Evolutionary conservation across 2,888 invertebrate genomes (phyloP), one percentile per base, ranked within the genome.

Genomic region (Scaptomyza flava): DNA sequence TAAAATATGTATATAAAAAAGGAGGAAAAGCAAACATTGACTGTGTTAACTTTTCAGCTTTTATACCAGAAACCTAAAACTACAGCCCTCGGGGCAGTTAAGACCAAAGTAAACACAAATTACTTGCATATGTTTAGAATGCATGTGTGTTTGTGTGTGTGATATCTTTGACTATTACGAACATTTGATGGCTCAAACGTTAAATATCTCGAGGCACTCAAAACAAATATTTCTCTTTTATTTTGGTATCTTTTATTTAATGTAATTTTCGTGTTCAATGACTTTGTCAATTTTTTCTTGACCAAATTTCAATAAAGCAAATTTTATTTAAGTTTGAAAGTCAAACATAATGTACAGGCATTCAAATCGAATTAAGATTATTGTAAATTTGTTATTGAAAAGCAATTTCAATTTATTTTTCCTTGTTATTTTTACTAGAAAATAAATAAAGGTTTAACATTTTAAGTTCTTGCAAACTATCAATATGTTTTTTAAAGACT

Each of bases 31-130:
- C 31, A 45, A 36, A 33, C 46, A 52, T 61, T 42, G 62, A 46
- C 53, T 85, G 47, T 64, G 71, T 58, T 74, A 69, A 82, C 79
- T 77, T 82, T 85, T 81, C 45, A 72, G 65, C 63, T 71, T 53
- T 58, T 54, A 34, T 51, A 61, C 48, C 58, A 52, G 43, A 63
- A 41, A 68, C 68, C 85, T 76, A 81, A 78, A 79, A 84, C 85
- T 81, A 84, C 81, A 81, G 62, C 79, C 72, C 17, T 41, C 31
- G 51, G 77, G 51, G 45, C 27, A 43, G 63, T 60, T 58, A 58
- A 60, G 60, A 54, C 53, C 53, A 65, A 80, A 83, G 74, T 74
- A 77, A 83, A 80, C 62, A 69, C 59, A 58, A 60, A 68, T 65
- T 74, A 71, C 43, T 31, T 58, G 27, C 17, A 27, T 51, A 17